Evolutionary conservation across 2,888 invertebrate species (phyloP), one percentile per base, ranked within the genome.

Genomic region (Megalurothrips usitatus): DNA sequence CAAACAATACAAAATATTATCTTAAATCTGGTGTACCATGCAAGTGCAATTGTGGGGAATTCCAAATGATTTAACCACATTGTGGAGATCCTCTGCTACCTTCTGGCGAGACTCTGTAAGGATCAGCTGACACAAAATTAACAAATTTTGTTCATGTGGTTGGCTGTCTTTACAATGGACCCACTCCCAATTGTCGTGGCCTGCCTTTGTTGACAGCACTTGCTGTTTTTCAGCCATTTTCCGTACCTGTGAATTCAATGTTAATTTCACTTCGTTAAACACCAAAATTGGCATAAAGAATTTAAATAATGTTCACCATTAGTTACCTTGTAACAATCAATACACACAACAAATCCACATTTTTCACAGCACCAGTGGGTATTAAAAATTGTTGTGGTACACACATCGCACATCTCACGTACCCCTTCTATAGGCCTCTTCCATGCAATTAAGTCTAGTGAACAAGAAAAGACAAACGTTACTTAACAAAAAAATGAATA

Each of bases 351-450:
- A 88, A 97, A 97, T 81, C 96, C 96, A 87, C 97, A 98, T 87
- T 96, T 96, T 82, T 94, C 94, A 87, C 98, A 98, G 6, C 96
- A 96, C 96, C 97, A 98, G 87, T 98, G 98, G 88, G 94, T 96
- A 88, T 98, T 98, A 88, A 98, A 98, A 12, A 98, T 89, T 0
- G 98, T 97, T 0, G 98, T 97, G 87, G 96, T 96, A 86, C 98
- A 98, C 0, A 97, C 96, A 87, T 98, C 98, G 87, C 98, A 98
- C 91, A 98, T 96, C 88, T 98, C 98, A 48, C 98, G 90, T 49
- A 97, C 96, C n/a, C 96, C 97, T 86, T 95, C 94, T 63, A 98
- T 96, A 6, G 97, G 94, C 84, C 96, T 92, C 86, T 98, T 98
- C 97, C 97, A 98, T 26, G 96, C 96, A 85, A 97, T 12, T 12